Evolutionary conservation across 2,113 vertebrate genomes (phyloP).

Genomic region (Petromus typicus): DNA sequence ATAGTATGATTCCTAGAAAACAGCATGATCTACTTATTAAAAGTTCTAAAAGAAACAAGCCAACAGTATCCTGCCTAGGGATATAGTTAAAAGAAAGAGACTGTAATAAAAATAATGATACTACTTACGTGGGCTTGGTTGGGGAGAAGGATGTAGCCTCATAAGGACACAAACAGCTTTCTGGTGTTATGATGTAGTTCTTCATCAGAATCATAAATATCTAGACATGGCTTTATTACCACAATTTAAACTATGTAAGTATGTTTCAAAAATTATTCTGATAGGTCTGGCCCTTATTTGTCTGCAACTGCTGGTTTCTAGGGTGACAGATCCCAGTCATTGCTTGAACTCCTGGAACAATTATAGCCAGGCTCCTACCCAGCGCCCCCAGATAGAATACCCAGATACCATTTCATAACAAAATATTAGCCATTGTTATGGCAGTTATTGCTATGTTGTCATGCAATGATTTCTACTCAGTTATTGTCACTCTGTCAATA

Average conservation of each 20-base stretch:
- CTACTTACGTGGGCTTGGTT: neutral
- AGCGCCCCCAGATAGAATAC: neutral
- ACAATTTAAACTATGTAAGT: conserved; percentile 1
- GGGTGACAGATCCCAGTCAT: neutral
- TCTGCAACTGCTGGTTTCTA: too few relatives aligned
- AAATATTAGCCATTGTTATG: neutral
- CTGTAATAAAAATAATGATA: conserved; percentile 20
- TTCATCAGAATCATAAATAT: conserved; percentile 22
- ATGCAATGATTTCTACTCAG: neutral
- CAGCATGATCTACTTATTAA: neutral
- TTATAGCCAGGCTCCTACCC: neutral
- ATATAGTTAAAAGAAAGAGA: conserved; percentile 1
- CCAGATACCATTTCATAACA: neutral
- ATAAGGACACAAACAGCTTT: neutral
- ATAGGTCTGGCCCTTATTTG: too few relatives aligned
- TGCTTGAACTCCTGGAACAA: neutral
- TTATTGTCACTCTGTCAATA: neutral
- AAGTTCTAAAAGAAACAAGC: conserved; percentile 31
- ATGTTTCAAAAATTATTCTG: conserved; percentile 36
- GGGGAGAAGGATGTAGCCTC: neutral
- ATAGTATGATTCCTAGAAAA: neutral
- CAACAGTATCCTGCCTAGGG: conserved; percentile 9
- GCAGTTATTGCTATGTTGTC: neutral
- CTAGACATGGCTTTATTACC: neutral
- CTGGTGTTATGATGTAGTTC: neutral